phyloP scores from a whole-genome alignment of 1,140 invertebrate species.

The Listronotus bonariensis region DNA sequence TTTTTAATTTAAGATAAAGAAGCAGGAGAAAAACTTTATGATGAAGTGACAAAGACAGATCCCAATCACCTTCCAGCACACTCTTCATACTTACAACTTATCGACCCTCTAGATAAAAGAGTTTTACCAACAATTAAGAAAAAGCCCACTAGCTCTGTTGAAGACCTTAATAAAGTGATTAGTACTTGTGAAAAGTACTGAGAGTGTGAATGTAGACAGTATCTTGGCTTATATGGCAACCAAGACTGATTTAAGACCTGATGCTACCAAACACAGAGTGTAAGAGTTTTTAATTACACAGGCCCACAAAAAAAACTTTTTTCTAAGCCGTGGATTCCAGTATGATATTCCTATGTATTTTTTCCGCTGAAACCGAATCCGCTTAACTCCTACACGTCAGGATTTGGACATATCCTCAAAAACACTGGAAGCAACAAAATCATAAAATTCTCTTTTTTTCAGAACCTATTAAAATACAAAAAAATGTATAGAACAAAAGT shows the following conservation, averaged over 20 bases:
- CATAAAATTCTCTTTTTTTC: too few relatives aligned
- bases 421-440: too few relatives aligned
- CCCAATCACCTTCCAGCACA: conserved; percentile 76
- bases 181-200: conserved; percentile 69
- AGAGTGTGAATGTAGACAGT: conserved; percentile 74
- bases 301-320: too few relatives aligned
- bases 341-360: too few relatives aligned
- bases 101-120: conserved; percentile 66
- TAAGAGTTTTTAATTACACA: conserved; percentile 54
- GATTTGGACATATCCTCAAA: too few relatives aligned
- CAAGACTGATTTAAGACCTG: conserved; percentile 75
- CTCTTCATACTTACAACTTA: conserved; percentile 74
- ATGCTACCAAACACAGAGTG: conserved; percentile 80
- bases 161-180: conserved; percentile 55
- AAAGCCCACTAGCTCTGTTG: conserved; percentile 18
- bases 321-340: too few relatives aligned
- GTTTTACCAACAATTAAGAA: conserved; percentile 47
- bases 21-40: conserved; percentile 73
- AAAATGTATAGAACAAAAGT: too few relatives aligned
- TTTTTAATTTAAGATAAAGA: conserved; percentile 55
- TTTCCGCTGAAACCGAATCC: neutral
- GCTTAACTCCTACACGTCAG: too few relatives aligned
- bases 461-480: too few relatives aligned
- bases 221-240: conserved; percentile 63
- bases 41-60: conserved; percentile 71